Conservation (phyloP, 2,113 vertebrate genomes). For the Cottus gobio region DNA sequence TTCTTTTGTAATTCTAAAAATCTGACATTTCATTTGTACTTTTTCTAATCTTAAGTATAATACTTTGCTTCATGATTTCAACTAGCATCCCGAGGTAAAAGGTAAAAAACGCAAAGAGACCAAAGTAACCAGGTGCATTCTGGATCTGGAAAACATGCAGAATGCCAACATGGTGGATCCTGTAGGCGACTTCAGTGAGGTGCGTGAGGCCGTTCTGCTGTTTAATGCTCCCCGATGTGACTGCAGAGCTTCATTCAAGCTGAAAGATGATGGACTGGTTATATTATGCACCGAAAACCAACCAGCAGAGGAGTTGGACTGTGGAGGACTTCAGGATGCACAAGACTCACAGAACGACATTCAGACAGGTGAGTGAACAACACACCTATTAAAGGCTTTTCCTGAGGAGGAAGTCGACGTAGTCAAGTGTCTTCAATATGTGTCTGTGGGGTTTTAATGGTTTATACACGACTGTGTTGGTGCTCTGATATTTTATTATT, state of each 20-base stretch:
- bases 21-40: background rate
- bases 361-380: background rate
- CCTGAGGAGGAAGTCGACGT: background rate
- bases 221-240: background rate
- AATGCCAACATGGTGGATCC: background rate
- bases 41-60: background rate
- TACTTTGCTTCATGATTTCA: background rate
- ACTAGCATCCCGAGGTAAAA: background rate
- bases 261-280: background rate
- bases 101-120: background rate
- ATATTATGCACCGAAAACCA: background rate
- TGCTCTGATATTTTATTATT: background rate
- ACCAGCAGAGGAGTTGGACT: background rate
- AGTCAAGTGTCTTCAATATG: background rate
- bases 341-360: background rate
- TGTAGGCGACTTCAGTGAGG: background rate
- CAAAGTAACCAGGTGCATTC: background rate
- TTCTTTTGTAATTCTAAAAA: background rate
- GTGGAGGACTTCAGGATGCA: background rate
- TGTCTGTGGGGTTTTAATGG: background rate
- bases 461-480: background rate
- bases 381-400: background rate
- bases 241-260: background rate
- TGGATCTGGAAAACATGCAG: background rate
- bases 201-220: background rate